Base-by-base conservation (phyloP, 2,888 invertebrate species). In the Tetanocera ferruginea region DNA sequence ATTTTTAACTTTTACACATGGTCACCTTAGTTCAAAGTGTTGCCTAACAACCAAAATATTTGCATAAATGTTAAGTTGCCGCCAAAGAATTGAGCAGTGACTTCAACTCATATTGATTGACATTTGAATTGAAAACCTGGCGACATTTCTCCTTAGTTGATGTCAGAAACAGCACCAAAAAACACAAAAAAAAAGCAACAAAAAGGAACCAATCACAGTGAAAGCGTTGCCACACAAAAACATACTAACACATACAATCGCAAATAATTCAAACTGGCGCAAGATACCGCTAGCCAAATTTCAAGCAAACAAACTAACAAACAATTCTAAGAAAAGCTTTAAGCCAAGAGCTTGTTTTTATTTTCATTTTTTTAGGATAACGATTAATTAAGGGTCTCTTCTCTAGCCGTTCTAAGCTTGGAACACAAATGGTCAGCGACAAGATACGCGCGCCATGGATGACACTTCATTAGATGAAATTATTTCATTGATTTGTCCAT, bases 101-200 rank as follows among this genome's bases (percentile, higher is more conserved):
- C 81, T 79, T 81, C 79, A 80, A 79, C 80, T 87, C 88, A 88
- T 85, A 86, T 85, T 87, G 87, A 87, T 87, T 87, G 87, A 87
- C 87, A 88, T 87, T 87, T 87, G 87, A 87, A 87, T 87, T 85
- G 87, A 86, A 88, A 87, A 86, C 85, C 85, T 87, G 87, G 88
- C 85, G 88, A 87, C 87, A 86, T 86, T 87, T 87, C 84, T 86
- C 86, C 84, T 86, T 87, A 86, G 86, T 86, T 87, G 87, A 85
- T 86, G 73, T 74, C 77, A 80, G 69, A 60, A 62, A 51, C 62
- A 71, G 49, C 71, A 74, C 60, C 71, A 74, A 62, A 51, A 11
- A 64, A 25, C 14, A 34, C 3, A 3, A 74, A 57, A 37, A 64
- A 66, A 75, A 76, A 31, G n/a, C n/a, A n/a, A n/a, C 77, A 49